phyloP scores from a whole-genome alignment of 2,888 invertebrate species.

The Patella caerulea region DNA sequence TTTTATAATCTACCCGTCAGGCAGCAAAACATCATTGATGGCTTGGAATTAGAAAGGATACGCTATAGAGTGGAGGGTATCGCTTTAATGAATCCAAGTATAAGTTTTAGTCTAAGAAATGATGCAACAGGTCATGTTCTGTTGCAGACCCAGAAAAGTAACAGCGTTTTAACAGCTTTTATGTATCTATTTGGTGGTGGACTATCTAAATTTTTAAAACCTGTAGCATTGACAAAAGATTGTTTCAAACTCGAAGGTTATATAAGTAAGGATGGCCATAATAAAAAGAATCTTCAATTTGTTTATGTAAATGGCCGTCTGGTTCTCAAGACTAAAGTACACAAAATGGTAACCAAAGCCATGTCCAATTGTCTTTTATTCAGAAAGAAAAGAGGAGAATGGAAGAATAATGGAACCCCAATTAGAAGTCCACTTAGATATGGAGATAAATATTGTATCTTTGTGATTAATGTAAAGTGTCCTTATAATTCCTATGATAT shows the following conservation, averaged over 20 bases:
- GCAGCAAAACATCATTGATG: constrained; percentile 74
- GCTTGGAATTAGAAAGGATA: constrained; percentile 77
- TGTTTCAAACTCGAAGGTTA: constrained; percentile 76
- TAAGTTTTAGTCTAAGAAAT: constrained; percentile 81
- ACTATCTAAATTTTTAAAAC: constrained; percentile 68
- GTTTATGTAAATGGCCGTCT: constrained; percentile 80
- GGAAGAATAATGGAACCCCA: neutral
- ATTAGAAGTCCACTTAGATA: constrained; percentile 56
- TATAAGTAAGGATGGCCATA: constrained; percentile 74
- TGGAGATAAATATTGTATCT: constrained; percentile 71
- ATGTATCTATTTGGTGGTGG: constrained; percentile 73
- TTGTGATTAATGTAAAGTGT: constrained; percentile 76
- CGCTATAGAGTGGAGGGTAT: constrained; percentile 77
- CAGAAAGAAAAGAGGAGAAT: constrained; percentile 40
- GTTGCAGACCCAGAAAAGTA: constrained; percentile 76
- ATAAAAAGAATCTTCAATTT: constrained; percentile 75
- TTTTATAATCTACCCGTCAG: constrained; percentile 78
- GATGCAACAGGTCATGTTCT: constrained; percentile 77
- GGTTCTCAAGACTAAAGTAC: constrained; percentile 74
- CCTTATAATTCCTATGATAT: constrained; percentile 74
- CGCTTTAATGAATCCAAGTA: constrained; percentile 78
- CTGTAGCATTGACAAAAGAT: constrained; percentile 70
- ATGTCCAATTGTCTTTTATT: constrained; percentile 70
- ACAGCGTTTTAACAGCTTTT: constrained; percentile 75
- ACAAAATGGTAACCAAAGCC: constrained; percentile 57